Conservation (phyloP, 2,113 vertebrate species). For the Esox niger region DNA sequence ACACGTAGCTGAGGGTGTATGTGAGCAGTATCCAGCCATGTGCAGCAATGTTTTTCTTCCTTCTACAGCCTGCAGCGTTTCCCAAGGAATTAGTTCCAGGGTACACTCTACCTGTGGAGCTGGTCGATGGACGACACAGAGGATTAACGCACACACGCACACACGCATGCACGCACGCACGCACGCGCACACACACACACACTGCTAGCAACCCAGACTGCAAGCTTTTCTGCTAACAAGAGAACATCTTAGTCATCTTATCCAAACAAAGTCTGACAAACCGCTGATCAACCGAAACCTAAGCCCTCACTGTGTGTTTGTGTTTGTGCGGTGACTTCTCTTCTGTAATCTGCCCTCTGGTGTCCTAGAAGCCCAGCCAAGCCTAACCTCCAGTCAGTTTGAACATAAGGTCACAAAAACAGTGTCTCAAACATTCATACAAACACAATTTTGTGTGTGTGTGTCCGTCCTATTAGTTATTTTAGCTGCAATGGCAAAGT, state of each 20-base stretch:
- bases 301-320: background rate
- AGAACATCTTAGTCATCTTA: conserved; percentile 15
- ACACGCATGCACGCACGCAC: background rate
- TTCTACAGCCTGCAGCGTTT: background rate
- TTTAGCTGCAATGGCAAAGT: too few species aligned
- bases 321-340: background rate
- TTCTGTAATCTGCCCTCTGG: background rate
- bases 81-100: conserved; percentile 6
- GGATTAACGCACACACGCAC: background rate
- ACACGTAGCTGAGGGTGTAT: background rate
- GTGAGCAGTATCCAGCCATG: background rate
- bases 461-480: too few species aligned
- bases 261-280: background rate
- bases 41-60: conserved; percentile 2
- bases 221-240: background rate
- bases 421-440: background rate
- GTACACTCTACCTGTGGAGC: background rate
- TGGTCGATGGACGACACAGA: background rate
- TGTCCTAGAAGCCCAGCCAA: conserved; percentile 1
- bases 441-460: background rate
- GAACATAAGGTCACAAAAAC: background rate
- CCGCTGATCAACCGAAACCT: background rate
- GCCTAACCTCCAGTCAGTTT: background rate
- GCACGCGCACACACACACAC: background rate
- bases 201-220: background rate